Base-by-base conservation (phyloP, 2,888 invertebrate species). In the Andrena camellia region DNA sequence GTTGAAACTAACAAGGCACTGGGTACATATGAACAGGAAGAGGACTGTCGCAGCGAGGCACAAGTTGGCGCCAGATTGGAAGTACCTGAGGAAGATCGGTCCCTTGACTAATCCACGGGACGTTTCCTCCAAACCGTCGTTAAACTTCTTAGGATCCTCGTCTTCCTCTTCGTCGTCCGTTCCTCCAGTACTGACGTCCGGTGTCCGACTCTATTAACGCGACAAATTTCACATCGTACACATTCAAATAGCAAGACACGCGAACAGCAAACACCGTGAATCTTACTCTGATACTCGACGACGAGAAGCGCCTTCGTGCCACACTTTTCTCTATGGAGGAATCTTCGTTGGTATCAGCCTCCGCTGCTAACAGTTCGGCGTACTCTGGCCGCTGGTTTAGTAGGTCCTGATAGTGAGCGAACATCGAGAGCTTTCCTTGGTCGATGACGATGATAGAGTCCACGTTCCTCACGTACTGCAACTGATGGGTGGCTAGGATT, bases 401-500 rank as follows among this genome's bases (percentile, higher is more conserved):
- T 2, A 94, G 74, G 42, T 93, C 92, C 6, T 91, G 89, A 81
- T 94, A 94, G 52, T 89, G 88, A 0, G 86, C 67, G 35, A 92
- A 94, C 0, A 87, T 77, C 5, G 85, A 80, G 17, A 91, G 79
- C 75, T 87, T 92, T 57, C 93, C 93, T 50, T 93, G 93, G 2
- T 94, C 93, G 8, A 94, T 71, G 6, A 93, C 78, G 60, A 93
- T 75, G 42, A 93, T 93, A 0, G 83, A 89, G 64, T 94, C 94
- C 1, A 92, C 93, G 26, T 85, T 96, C 84, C 96, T 95, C 26
- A 97, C 94, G 90, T 97, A 97, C 92, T 97, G 96, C 88, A 97
- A 93, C 93, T 97, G 97, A 91, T 97, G 97, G 0, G 98, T 98
- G 85, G 97, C 97, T 50, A 98, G 95, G 63, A 98, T 96, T 26